These are phyloP conservation scores for Trogon melanurus DNA, from an alignment of 2,113 vertebrate species.

Conservation along the genomic window DNA sequence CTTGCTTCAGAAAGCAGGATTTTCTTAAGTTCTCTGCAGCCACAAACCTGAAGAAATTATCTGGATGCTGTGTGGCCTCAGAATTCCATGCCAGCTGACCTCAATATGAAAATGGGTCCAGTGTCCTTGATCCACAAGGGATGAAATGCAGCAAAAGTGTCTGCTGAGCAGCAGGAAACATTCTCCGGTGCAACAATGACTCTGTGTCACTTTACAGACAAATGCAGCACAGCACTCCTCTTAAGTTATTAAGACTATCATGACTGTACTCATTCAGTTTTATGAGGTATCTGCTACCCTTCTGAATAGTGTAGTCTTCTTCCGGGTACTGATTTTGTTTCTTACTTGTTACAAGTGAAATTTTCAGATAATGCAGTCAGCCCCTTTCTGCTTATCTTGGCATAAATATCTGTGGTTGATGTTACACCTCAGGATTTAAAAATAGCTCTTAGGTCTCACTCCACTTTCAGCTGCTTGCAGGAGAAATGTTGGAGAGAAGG, in stretches of 20 bases:
- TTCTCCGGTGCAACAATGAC: neutral
- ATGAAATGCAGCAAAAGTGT: neutral
- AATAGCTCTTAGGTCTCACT: neutral
- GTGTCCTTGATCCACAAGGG: neutral
- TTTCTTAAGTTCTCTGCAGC: neutral
- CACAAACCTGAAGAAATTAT: neutral
- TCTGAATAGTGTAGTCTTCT: neutral
- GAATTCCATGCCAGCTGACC: neutral
- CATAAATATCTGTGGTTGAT: neutral
- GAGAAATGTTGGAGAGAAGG: neutral
- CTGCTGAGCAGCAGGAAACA: neutral
- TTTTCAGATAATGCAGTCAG: neutral
- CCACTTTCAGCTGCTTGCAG: neutral
- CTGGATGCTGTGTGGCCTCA: neutral
- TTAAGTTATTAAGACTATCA: neutral
- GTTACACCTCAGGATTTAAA: neutral
- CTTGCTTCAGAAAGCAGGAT: neutral
- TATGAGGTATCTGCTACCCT: neutral
- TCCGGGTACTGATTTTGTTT: neutral
- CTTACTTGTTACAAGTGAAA: neutral
- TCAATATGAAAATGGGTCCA: neutral
- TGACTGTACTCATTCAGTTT: neutral
- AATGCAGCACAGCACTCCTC: accelerated
- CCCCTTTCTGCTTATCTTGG: neutral
- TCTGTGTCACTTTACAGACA: neutral